phyloP scores from a whole-genome alignment of 2,888 invertebrate genomes.

The Cyrtodaria siliqua region DNA sequence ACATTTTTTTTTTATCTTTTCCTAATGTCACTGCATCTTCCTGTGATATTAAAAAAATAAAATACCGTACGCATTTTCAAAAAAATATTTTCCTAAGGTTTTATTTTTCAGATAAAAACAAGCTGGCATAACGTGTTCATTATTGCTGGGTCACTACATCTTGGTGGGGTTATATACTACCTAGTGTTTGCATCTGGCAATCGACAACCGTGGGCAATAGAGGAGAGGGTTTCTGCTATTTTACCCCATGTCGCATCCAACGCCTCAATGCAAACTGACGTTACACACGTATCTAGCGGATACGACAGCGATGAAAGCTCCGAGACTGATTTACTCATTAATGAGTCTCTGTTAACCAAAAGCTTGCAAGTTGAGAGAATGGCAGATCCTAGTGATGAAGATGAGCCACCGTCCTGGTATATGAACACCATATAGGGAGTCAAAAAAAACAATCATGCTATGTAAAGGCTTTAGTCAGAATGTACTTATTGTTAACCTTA shows the following conservation, averaged over 20 bases:
- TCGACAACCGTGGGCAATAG: conserved; percentile 70
- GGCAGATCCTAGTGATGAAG: conserved; percentile 17
- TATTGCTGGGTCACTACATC: conserved; percentile 70
- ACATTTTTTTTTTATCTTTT: no score
- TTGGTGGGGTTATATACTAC: conserved; percentile 75
- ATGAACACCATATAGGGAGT: conserved; percentile 45
- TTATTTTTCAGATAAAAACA: conserved; percentile 12
- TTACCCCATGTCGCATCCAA: neutral
- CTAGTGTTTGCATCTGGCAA: conserved; percentile 73
- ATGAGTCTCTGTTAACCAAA: conserved; percentile 27
- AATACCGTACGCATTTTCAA: no score
- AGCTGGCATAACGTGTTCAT: conserved; percentile 72
- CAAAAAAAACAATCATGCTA: no score
- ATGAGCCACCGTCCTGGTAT: conserved; percentile 23
- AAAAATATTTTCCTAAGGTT: no score
- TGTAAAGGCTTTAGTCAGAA: no score
- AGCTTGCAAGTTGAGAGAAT: conserved; percentile 24
- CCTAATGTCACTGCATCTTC: no score
- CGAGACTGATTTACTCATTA: neutral
- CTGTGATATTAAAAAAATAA: no score
- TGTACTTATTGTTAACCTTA: no score
- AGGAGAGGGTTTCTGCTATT: neutral
- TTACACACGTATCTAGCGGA: neutral
- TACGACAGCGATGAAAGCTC: conserved; percentile 14
- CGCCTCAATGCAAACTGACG: no score